A percentile compares a stretch with the other conserved stretches of the same genome.
These are phyloP conservation scores for Sebastes jordani DNA, from an alignment of 2,797 vertebrate genomes.

Conservation along the genomic window DNA sequence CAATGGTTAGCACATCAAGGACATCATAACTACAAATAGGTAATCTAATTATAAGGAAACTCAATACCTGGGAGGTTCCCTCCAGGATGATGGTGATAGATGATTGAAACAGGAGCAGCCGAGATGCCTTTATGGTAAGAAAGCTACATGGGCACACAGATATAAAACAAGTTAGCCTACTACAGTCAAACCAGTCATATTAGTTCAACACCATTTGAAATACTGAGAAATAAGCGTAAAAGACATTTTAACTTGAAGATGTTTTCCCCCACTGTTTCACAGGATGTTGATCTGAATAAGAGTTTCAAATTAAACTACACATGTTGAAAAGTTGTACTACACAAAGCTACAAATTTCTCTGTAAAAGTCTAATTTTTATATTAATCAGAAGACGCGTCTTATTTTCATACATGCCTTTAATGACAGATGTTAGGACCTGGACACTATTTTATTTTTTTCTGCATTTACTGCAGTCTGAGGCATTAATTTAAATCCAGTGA, in stretches of 20 bases:
- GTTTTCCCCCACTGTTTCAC: neutral
- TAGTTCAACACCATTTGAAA: neutral
- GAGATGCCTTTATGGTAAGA: constrained; percentile 73
- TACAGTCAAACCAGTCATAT: neutral
- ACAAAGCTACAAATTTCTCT: too few relatives aligned
- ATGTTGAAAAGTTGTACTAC: neutral
- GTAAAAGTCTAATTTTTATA: too few relatives aligned
- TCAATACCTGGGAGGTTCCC: constrained; percentile 80
- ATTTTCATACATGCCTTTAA: too few relatives aligned
- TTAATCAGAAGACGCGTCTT: too few relatives aligned
- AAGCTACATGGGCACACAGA: constrained; percentile 61
- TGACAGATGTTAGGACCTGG: too few relatives aligned
- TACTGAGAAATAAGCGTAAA: neutral
- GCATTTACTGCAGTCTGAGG: too few relatives aligned
- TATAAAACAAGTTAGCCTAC: neutral
- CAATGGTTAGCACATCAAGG: neutral
- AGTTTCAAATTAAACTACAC: neutral
- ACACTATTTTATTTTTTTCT: too few relatives aligned
- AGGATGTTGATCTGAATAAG: neutral
- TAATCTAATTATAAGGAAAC: neutral
- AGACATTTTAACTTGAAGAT: neutral
- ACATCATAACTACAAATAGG: neutral
- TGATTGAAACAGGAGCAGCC: constrained; percentile 65
- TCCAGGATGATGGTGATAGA: constrained; percentile 79
- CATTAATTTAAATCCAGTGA: too few relatives aligned